Conservation (phyloP, 2,797 vertebrate species). For the Distichodus sexfasciatus region DNA sequence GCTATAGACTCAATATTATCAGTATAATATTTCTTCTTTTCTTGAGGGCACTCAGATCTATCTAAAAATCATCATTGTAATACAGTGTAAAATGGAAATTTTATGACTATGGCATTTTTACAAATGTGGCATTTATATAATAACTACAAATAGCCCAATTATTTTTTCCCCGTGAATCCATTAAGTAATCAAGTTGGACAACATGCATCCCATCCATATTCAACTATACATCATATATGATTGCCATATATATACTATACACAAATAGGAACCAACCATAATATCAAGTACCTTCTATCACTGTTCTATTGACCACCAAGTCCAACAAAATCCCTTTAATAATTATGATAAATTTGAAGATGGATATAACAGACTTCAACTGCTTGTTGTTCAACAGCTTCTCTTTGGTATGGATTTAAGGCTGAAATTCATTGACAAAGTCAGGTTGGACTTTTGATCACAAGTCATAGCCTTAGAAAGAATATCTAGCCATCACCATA, state of each 20-base stretch:
- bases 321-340: constrained; percentile 56
- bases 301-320: constrained; percentile 56
- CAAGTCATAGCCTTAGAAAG: constrained; percentile 43
- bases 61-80: constrained; percentile 76
- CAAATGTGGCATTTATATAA: constrained; percentile 77
- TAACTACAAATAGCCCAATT: constrained; percentile 75
- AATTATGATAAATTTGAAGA: constrained; percentile 56
- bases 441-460: constrained; percentile 55
- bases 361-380: constrained; percentile 57
- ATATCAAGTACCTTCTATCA: constrained; percentile 64
- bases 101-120: constrained; percentile 78
- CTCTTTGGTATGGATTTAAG: constrained; percentile 81
- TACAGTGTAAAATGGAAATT: constrained; percentile 76
- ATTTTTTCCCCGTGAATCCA: constrained; percentile 70
- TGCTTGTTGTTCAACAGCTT: constrained; percentile 64
- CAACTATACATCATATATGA: constrained; percentile 73
- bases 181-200: constrained; percentile 74
- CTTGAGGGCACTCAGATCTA: constrained; percentile 74
- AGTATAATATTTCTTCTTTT: constrained; percentile 66
- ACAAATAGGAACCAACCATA: constrained; percentile 48
- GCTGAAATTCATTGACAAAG: constrained; percentile 62
- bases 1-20: constrained; percentile 65
- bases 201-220: constrained; percentile 77
- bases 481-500: constrained; percentile 58
- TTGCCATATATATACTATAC: constrained; percentile 78